phyloP scores from a whole-genome alignment of 1,140 invertebrate genomes.

The Helicorthomorpha holstii region DNA sequence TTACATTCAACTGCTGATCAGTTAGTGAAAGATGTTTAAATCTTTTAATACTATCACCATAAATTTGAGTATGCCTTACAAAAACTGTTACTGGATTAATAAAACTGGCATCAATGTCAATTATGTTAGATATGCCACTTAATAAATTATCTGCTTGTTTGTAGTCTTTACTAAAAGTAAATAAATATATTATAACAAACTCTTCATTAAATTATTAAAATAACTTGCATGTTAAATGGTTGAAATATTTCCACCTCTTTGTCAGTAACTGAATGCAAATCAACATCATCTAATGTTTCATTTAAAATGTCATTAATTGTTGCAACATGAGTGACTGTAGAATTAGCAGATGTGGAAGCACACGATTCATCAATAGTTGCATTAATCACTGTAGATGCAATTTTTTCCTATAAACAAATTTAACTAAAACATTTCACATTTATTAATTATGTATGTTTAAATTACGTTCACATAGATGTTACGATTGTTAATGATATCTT shows the following conservation, averaged over 20 bases:
- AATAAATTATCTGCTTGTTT: not conserved
- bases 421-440: not conserved
- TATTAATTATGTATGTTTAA: not conserved
- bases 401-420: not conserved
- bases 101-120: not conserved
- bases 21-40: not conserved
- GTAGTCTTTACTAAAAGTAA: not conserved
- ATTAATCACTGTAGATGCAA: not conserved
- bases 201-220: not conserved
- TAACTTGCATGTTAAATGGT: not conserved
- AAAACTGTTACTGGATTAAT: not conserved
- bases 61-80: not conserved
- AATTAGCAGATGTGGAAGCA: not conserved
- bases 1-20: not conserved
- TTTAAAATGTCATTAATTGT: not conserved
- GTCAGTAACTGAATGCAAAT: not conserved
- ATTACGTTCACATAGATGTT: not conserved
- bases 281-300: not conserved
- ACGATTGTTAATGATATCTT: not conserved
- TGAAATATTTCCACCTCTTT: not conserved
- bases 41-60: not conserved
- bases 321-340: not conserved
- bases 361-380: not conserved
- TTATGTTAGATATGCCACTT: not conserved
- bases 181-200: not conserved